Percentiles rank a stretch among this genome's conserved stretches.
These are phyloP conservation scores for Eupelmus urozonus DNA, from an alignment of 2,888 invertebrate species.

Conservation along the genomic window DNA sequence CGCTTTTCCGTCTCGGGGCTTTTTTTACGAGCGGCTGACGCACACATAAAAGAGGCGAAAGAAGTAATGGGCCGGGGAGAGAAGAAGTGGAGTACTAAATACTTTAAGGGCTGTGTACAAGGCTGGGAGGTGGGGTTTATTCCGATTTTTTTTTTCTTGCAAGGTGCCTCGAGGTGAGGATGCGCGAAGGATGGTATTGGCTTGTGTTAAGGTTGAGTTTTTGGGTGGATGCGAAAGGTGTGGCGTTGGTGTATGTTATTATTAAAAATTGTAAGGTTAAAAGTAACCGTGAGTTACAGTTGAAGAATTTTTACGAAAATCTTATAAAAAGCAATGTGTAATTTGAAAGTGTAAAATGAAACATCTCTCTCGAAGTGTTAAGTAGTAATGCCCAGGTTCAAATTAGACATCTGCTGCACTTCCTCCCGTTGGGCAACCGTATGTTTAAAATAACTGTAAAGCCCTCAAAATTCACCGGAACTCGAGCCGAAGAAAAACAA, in stretches of 20 bases:
- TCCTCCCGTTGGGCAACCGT: too few relatives aligned
- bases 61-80: conserved; percentile 29
- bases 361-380: too few relatives aligned
- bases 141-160: conserved; percentile 34
- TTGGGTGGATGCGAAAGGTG: not conserved
- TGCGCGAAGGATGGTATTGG: not conserved
- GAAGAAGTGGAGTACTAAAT: conserved; percentile 50
- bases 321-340: too few relatives aligned
- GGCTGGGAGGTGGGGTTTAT: conserved; percentile 8
- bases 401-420: too few relatives aligned
- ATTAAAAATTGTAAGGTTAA: too few relatives aligned
- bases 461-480: too few relatives aligned
- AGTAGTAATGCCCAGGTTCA: too few relatives aligned
- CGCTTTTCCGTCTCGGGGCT: not conserved
- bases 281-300: too few relatives aligned
- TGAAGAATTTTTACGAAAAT: too few relatives aligned
- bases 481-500: too few relatives aligned
- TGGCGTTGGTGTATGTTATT: not conserved
- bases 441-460: too few relatives aligned
- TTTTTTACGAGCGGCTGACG: conserved; percentile 56
- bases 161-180: not conserved
- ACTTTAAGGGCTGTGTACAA: conserved; percentile 39
- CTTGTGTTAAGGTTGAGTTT: not conserved
- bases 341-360: too few relatives aligned
- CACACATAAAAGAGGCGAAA: conserved; percentile 35